phyloP scores from a whole-genome alignment of 1,140 invertebrate species.

The Scaptomyza montana region DNA sequence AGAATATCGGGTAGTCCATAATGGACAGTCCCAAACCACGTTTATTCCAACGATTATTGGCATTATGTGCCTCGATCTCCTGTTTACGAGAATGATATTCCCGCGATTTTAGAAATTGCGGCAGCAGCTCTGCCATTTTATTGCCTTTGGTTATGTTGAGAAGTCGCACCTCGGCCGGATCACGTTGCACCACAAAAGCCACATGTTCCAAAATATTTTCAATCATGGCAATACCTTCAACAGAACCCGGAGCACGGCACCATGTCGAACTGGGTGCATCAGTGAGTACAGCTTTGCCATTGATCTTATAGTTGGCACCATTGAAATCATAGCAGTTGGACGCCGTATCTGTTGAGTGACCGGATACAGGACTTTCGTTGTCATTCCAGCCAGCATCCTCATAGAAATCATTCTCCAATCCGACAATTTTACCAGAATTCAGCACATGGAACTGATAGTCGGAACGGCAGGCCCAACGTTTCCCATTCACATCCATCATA shows the following conservation, averaged over 20 bases:
- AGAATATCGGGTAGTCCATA: slow-evolving; percentile 85
- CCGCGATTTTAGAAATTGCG: slow-evolving; percentile 61
- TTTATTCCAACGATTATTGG: slow-evolving; percentile 88
- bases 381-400: slow-evolving; percentile 86
- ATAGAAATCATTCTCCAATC: slow-evolving; percentile 86
- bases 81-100: slow-evolving; percentile 85
- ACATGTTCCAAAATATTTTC: slow-evolving; percentile 94
- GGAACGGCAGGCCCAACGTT: slow-evolving; percentile 85
- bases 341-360: slow-evolving; percentile 83
- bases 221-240: slow-evolving; percentile 88
- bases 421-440: slow-evolving; percentile 88
- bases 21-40: slow-evolving; percentile 86
- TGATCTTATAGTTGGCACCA: slow-evolving; percentile 84
- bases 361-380: slow-evolving; percentile 85
- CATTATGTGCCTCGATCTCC: slow-evolving; percentile 86
- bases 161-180: slow-evolving; percentile 88
- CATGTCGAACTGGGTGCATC: slow-evolving; percentile 88
- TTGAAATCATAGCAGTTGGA: slow-evolving; percentile 86
- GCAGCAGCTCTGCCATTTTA: slow-evolving; percentile 80
- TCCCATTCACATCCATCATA: slow-evolving; percentile 88
- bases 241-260: slow-evolving; percentile 86
- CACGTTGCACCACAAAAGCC: slow-evolving; percentile 86
- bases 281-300: slow-evolving; percentile 86
- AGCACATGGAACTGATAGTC: slow-evolving; percentile 87
- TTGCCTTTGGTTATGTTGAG: slow-evolving; percentile 86